Evolutionary conservation across 2,888 invertebrate genomes (phyloP).

Genomic region (Nemotelus nigrinus): DNA sequence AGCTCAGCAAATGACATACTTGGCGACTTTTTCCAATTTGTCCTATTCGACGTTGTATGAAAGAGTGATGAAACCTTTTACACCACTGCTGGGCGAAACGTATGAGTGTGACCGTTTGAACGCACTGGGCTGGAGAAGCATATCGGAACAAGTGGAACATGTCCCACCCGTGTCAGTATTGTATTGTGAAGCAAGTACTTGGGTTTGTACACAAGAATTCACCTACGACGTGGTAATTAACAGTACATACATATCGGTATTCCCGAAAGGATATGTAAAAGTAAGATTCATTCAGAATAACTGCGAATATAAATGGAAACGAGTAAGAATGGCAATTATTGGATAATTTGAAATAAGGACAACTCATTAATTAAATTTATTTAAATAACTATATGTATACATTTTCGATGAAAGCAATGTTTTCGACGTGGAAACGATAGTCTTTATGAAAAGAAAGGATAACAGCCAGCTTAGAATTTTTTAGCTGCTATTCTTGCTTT

Average conservation of each 20-base stretch:
- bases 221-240: conserved; percentile 96
- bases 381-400: no score
- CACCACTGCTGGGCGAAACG: conserved; percentile 92
- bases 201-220: conserved; percentile 96
- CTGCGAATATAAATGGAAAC: conserved; percentile 93
- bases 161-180: conserved; percentile 97
- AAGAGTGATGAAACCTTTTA: conserved; percentile 92
- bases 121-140: conserved; percentile 90
- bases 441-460: no score
- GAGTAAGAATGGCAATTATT: conserved; percentile 70
- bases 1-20: conserved; percentile 88
- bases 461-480: no score
- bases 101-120: conserved; percentile 92
- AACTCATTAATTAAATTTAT: no score
- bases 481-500: no score
- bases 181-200: conserved; percentile 85
- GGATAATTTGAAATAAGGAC: background rate
- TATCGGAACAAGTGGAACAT: conserved; percentile 95
- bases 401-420: no score
- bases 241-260: conserved; percentile 90
- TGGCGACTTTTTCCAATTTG: conserved; percentile 93
- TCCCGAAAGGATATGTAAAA: conserved; percentile 75
- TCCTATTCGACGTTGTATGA: conserved; percentile 79
- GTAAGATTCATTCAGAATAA: conserved; percentile 71
- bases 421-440: no score